Percentiles rank a stretch among this genome's conserved stretches.
These are phyloP conservation scores for Theodoxus fluviatilis DNA, from an alignment of 2,888 invertebrate genomes.

Conservation along the genomic window DNA sequence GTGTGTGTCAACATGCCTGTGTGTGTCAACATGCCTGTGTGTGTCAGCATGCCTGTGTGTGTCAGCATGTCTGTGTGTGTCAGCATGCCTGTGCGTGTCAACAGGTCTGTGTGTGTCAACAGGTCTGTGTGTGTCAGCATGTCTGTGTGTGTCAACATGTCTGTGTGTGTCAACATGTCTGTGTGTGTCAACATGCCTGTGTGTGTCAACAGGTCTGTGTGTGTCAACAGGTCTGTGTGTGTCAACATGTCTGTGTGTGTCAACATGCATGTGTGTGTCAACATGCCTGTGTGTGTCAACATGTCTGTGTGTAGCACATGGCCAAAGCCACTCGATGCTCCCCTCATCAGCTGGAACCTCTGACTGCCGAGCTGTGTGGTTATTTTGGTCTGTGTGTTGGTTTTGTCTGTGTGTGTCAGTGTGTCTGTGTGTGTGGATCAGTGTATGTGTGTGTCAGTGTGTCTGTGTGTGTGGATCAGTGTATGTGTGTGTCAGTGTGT, in stretches of 20 bases:
- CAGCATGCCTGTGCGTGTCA: conserved; percentile 7
- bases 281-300: background rate
- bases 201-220: background rate
- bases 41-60: background rate
- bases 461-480: no score
- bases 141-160: background rate
- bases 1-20: background rate
- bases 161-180: background rate
- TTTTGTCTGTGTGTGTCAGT: no score
- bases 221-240: background rate
- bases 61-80: background rate
- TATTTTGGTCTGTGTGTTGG: no score
- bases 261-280: background rate
- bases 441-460: no score
- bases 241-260: conserved; percentile 4
- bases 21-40: conserved; percentile 13
- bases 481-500: no score
- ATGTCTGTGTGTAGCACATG: background rate
- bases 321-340: no score
- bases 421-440: no score
- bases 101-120: background rate
- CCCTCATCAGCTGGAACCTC: no score
- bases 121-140: background rate
- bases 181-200: background rate
- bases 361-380: no score